These are phyloP conservation scores for Haliclystus octoradiatus DNA, from an alignment of 30 jellyfish, hydroid and myxozoan species.

Conservation along the genomic window DNA sequence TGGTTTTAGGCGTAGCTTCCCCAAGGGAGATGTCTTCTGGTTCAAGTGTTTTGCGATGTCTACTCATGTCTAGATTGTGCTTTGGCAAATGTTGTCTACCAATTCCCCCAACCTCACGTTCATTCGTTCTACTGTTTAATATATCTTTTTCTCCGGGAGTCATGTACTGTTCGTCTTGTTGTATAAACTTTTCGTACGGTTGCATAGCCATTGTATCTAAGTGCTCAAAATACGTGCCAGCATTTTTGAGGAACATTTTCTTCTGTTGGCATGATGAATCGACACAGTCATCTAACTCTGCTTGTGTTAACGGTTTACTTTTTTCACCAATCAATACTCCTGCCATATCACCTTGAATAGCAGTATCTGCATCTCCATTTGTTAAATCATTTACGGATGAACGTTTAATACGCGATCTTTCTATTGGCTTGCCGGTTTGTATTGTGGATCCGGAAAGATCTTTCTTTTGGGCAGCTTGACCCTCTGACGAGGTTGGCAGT, in stretches of 20 bases:
- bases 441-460: background rate
- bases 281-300: constrained; percentile 35
- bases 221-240: constrained; percentile 77
- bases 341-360: background rate
- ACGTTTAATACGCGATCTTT: background rate
- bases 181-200: constrained; percentile 77
- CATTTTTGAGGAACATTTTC: constrained; percentile 63
- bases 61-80: background rate
- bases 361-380: background rate
- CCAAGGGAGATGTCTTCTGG: constrained; percentile 9
- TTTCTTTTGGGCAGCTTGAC: background rate
- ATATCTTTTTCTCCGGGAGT: background rate
- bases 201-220: constrained; percentile 85
- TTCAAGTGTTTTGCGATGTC: background rate
- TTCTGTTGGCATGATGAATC: constrained; percentile 71
- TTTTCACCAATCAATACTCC: background rate
- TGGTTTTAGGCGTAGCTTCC: constrained; percentile 57
- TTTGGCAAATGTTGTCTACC: background rate
- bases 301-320: background rate
- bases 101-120: background rate
- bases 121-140: background rate
- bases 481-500: background rate
- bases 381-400: background rate
- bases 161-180: constrained; percentile 3
- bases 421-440: background rate